A percentile compares a stretch with the other conserved stretches of the same genome.
Evolutionary conservation across 2,797 vertebrate genomes (phyloP).

Genomic region (Sebastes steindachneri): DNA sequence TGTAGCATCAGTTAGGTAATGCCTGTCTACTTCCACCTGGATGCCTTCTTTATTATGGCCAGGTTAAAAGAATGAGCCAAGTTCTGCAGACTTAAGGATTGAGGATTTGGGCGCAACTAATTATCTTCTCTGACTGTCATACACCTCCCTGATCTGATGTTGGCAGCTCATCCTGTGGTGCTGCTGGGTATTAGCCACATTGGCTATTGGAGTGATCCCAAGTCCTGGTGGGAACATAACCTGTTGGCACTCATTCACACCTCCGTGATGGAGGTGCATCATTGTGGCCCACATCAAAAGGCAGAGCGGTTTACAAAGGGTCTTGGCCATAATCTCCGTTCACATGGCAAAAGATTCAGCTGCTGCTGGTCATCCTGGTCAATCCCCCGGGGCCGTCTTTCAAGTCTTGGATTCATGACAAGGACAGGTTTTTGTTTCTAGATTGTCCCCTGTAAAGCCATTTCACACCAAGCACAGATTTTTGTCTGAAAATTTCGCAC

Average conservation of each 20-base stretch:
- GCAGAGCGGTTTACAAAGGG: neutral
- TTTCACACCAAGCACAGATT: too few species aligned
- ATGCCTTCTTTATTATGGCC: neutral
- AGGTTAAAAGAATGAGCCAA: neutral
- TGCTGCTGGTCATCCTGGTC: neutral
- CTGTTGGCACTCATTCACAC: neutral
- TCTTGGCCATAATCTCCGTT: neutral
- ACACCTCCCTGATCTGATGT: neutral
- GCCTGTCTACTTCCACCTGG: neutral
- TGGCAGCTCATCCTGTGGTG: neutral
- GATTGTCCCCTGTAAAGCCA: neutral
- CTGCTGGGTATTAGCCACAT: neutral
- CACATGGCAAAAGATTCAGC: neutral
- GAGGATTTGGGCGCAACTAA: neutral
- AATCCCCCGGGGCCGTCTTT: too few species aligned
- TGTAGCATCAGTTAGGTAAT: neutral
- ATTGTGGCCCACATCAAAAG: neutral
- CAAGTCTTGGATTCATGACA: neutral
- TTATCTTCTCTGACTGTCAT: neutral
- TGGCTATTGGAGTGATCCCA: neutral
- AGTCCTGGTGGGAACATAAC: neutral
- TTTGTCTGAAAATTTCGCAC: too few species aligned
- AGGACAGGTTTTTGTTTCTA: neutral
- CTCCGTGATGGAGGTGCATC: neutral
- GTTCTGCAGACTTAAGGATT: neutral